Percentiles rank a stretch among this genome's conserved stretches.
phyloP scores from a whole-genome alignment of 2,888 invertebrate genomes.

The Morpho helenor region DNA sequence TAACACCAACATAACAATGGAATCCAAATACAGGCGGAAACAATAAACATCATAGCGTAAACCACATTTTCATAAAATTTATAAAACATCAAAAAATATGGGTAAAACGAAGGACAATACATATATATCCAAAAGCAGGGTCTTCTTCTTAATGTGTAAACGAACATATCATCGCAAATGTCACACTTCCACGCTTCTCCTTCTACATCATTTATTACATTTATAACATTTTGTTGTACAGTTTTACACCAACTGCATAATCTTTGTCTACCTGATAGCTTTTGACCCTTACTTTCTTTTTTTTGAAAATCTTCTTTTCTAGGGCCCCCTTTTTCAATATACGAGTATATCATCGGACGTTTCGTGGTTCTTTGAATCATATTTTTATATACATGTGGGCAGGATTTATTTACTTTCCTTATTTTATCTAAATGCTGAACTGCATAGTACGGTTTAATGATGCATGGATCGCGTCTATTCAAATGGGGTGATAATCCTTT shows the following conservation, averaged over 20 bases:
- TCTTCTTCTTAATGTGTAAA: constrained; percentile 27
- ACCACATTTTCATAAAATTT: constrained; percentile 26
- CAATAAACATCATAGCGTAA: constrained; percentile 29
- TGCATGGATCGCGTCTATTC: background rate
- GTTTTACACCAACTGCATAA: constrained; percentile 4
- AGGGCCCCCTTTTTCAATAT: background rate
- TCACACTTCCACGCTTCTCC: constrained; percentile 18
- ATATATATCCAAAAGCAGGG: constrained; percentile 31
- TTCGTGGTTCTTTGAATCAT: background rate
- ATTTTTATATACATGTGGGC: background rate
- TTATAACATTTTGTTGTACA: constrained; percentile 11
- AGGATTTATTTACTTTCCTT: background rate
- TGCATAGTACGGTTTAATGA: no score
- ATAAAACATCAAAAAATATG: constrained; percentile 28
- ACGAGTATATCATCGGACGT: background rate
- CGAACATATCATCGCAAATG: constrained; percentile 24
- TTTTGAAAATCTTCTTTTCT: background rate
- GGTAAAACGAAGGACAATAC: constrained; percentile 36
- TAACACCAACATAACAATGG: constrained; percentile 39
- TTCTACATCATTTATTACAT: constrained; percentile 21
- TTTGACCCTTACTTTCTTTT: background rate
- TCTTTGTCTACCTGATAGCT: constrained; percentile 4
- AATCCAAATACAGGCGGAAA: constrained; percentile 42
- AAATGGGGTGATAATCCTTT: background rate
- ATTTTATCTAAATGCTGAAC: no score